A percentile compares a stretch with the other conserved stretches of the same genome.
These are phyloP conservation scores for Aethes cnicana DNA, from an alignment of 2,888 invertebrate genomes.

Conservation along the genomic window DNA sequence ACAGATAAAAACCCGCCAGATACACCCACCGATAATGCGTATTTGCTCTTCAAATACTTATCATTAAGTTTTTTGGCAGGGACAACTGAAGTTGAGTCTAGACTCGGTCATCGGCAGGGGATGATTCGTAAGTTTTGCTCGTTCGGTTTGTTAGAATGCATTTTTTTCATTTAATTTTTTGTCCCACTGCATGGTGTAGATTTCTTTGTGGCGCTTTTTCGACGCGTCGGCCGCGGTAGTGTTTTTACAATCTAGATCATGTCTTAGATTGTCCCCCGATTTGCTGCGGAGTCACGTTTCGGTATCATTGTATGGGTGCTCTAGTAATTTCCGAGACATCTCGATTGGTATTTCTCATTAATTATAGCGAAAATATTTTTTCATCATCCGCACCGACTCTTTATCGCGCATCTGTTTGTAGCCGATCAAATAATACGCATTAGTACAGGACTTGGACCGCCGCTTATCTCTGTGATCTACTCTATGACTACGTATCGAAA, in stretches of 20 bases:
- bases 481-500: slow-evolving; percentile 20
- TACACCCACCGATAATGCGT: slow-evolving; percentile 43
- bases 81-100: slow-evolving; percentile 56
- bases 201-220: slow-evolving; percentile 74
- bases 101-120: slow-evolving; percentile 76
- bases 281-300: slow-evolving; percentile 72
- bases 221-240: slow-evolving; percentile 65
- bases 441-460: slow-evolving; percentile 7
- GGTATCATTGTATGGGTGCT: slow-evolving; percentile 65
- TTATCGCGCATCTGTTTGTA: slow-evolving; percentile 34
- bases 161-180: slow-evolving; percentile 61
- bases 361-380: slow-evolving; percentile 66
- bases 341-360: slow-evolving; percentile 67
- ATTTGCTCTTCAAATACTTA: slow-evolving; percentile 66
- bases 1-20: slow-evolving; percentile 52
- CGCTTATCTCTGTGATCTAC: slow-evolving; percentile 19
- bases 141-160: slow-evolving; percentile 60
- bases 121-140: slow-evolving; percentile 73
- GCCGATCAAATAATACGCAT: slow-evolving; percentile 12
- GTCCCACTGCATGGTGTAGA: slow-evolving; percentile 64
- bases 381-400: slow-evolving; percentile 41
- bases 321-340: slow-evolving; percentile 66
- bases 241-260: slow-evolving; percentile 76
- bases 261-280: slow-evolving; percentile 72
- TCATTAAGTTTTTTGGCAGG: slow-evolving; percentile 57